Evolutionary conservation across 2,797 vertebrate species (phyloP), one percentile per base, ranked within the genome.

Genomic region (Melanotaenia pygmaea): DNA sequence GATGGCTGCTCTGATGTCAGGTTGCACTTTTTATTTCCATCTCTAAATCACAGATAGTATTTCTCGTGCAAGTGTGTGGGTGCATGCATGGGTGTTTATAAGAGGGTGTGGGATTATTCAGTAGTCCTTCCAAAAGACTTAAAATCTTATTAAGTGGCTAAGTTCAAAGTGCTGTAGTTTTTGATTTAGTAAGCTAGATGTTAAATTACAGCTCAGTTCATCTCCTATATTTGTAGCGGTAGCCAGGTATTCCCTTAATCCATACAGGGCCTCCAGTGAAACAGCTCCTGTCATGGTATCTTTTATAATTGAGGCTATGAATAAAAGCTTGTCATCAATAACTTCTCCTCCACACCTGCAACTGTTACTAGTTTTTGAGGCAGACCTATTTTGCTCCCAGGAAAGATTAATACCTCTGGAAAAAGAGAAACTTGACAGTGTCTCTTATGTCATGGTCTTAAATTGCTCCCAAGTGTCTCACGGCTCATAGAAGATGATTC

Each of bases 21-120:
- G 71, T 81, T 81, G 67, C 74, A 72, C 22, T 63, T 69, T 82
- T 85, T 53, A 73, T 85, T 80, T 84, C 76, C 38, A 10, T 76
- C 74, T 61, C 72, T 57, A 59, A 45, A 77, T 65, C 79, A 71
- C 64, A 75, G 60, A 77, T 80, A 74, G 70, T 58, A 43, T 76
- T 74, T 82, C 66, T 45, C 54, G 57, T 1, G 13, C 11, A 60
- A 43, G 59, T 60, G 59, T 66, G 70, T 53, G 56, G 14, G 63
- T 77, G 45, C 67, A 26, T 64, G 59, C 22, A 11, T 73, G 64
- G 66, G 62, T 71, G 59, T 70, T 64, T 34, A 59, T 62, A 16
- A 51, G 43, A 54, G 54, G 35, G 43, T 32, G 51, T 74, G 63
- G 64, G 64, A 67, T 70, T 71, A 59, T 80, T 70, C 68, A 77